A percentile compares a stretch with the other conserved stretches of the same genome.
phyloP scores from a whole-genome alignment of 2,888 invertebrate species.

The Eurytoma californica region DNA sequence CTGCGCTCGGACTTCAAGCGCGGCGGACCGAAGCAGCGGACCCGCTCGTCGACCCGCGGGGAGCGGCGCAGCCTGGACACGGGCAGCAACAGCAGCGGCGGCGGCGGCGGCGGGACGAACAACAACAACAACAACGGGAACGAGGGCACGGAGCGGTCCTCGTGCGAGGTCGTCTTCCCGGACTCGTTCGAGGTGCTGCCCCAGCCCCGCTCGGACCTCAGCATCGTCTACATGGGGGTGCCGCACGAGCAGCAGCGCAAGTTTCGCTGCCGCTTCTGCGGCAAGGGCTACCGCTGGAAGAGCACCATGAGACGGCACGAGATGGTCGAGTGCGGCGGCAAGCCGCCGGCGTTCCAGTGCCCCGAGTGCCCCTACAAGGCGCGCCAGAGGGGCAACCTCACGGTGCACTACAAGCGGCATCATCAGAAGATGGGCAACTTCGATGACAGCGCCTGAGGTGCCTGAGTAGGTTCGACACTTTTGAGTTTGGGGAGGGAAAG shows the following conservation, averaged over 20 bases:
- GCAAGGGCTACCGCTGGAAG: conserved; percentile 91
- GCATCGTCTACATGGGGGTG: conserved; percentile 75
- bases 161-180: conserved; percentile 71
- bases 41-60: conserved; percentile 13
- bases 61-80: conserved; percentile 41
- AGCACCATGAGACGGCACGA: conserved; percentile 89
- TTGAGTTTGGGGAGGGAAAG: too few species aligned
- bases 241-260: conserved; percentile 79
- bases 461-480: too few species aligned
- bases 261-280: conserved; percentile 89
- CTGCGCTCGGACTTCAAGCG: conserved; percentile 70
- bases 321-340: conserved; percentile 89
- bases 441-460: conserved; percentile 61
- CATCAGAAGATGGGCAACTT: conserved; percentile 76
- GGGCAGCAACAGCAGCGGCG: conserved; percentile 57
- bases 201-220: conserved; percentile 69
- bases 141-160: conserved; percentile 61
- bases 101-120: conserved; percentile 58
- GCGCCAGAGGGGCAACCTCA: conserved; percentile 88
- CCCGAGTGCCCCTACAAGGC: conserved; percentile 87
- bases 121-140: conserved; percentile 62
- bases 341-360: conserved; percentile 88
- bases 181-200: conserved; percentile 74
- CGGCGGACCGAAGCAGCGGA: conserved; percentile 50
- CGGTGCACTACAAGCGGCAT: conserved; percentile 88